phyloP scores from a whole-genome alignment of 2,888 invertebrate species.

The Cloeon dipterum region DNA sequence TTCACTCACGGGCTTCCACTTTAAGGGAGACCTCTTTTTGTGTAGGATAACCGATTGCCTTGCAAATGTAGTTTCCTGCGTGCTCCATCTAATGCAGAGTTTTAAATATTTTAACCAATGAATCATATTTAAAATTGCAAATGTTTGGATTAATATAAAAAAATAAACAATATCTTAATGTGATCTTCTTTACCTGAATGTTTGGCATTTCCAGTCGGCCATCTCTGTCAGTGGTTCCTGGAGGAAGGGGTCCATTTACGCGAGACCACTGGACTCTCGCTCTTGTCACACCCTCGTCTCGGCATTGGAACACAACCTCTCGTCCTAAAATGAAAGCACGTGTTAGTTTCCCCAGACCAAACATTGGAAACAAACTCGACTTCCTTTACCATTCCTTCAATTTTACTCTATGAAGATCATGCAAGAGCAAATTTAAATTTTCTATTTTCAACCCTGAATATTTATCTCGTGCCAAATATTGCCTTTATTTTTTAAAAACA shows the following conservation, averaged over 20 bases:
- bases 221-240: conserved; percentile 43
- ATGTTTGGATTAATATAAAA: too few relatives aligned
- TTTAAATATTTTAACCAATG: not conserved
- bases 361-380: too few relatives aligned
- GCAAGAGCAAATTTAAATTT: too few relatives aligned
- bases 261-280: conserved; percentile 54
- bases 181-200: conserved; percentile 48
- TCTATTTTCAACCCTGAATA: too few relatives aligned
- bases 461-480: too few relatives aligned
- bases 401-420: too few relatives aligned
- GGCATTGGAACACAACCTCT: conserved; percentile 82
- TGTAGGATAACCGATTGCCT: conserved; percentile 42
- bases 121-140: not conserved
- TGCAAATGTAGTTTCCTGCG: conserved; percentile 63
- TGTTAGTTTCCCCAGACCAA: too few relatives aligned
- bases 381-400: too few relatives aligned
- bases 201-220: conserved; percentile 73
- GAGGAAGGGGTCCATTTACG: conserved; percentile 47
- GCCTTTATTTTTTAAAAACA: too few relatives aligned
- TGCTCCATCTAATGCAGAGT: conserved; percentile 31
- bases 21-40: conserved; percentile 41
- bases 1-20: conserved; percentile 53
- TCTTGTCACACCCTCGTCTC: conserved; percentile 63
- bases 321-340: conserved; percentile 31
- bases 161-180: too few relatives aligned